Evolutionary conservation across 2,888 invertebrate genomes (phyloP), one percentile per base, ranked within the genome.

Genomic region (Aporophyla lueneburgensis): DNA sequence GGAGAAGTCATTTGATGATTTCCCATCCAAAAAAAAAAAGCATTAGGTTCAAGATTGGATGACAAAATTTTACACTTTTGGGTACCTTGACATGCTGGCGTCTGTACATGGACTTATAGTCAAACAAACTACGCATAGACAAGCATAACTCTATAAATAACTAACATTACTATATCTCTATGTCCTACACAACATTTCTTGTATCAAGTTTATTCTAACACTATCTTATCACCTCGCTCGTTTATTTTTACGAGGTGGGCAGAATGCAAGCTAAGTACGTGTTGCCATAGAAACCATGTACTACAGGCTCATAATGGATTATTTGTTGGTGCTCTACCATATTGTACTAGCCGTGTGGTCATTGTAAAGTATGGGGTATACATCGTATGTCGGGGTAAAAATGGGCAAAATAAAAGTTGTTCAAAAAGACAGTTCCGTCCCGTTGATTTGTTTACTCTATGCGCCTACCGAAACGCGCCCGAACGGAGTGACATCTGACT

Each of bases 171-270:
- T 56, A 21, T 81, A 81, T 81, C 72, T 72, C n/a, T 77, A 81
- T 81, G 65, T 65, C 12, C 43, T 14, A 69, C 72, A 72, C 33
- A 53, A 77, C 58, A 77, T 51, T 81, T 72, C 65, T 66, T 61
- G 69, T 81, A 65, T 69, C 73, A 54, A 58, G 14, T 61, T 71
- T 73, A 81, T 66, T 61, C 27, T 33, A 59, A 69, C 43, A 51
- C 68, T 69, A 81, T 81, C 81, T 77, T 81, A 81, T 81, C 81
- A 77, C 16, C 6, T 0, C 63, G 59, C 56, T 81, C 77, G 66
- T 81, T 77, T 66, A 49, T 77, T 81, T 81, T 81, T 81, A 81
- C 51, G 81, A 81, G 81, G 77, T 66, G 54, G 27, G 68, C 68
- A 80, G 80, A 71, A 71, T 71, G 71, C 76, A 3, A 63, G 67